Evolutionary conservation across 2,113 vertebrate genomes (phyloP).

Genomic region (Callopanchax toddi): DNA sequence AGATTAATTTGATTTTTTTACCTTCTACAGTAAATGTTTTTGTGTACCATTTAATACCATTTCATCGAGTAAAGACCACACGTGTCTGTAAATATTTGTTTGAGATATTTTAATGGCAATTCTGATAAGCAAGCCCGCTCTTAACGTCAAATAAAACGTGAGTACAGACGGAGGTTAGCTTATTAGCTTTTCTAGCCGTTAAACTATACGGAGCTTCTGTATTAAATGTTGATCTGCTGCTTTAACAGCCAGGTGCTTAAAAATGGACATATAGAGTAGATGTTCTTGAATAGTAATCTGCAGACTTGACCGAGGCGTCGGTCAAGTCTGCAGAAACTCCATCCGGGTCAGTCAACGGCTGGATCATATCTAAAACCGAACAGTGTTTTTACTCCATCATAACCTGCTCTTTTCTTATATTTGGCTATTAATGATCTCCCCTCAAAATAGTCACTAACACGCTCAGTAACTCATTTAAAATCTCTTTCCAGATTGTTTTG

Average conservation of each 20-base stretch:
- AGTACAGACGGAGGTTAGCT: slow-evolving; percentile 28
- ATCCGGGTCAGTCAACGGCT: no score
- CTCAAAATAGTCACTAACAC: no score
- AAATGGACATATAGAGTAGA: neutral
- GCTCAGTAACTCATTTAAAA: neutral
- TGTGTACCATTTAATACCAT: rapidly evolving
- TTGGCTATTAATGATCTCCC: no score
- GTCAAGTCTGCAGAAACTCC: neutral
- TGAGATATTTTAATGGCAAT: neutral
- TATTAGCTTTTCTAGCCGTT: slow-evolving; percentile 24
- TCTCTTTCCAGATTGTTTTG: slow-evolving; percentile 47
- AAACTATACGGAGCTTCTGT: neutral
- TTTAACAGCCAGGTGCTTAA: neutral
- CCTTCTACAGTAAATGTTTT: neutral
- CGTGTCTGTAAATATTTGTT: rapidly evolving
- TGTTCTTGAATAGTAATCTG: no score
- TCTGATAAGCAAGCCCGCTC: neutral
- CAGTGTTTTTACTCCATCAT: neutral
- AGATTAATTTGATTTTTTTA: slow-evolving; percentile 21
- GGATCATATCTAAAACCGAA: no score
- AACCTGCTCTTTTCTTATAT: neutral
- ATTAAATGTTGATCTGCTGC: neutral
- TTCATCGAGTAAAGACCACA: rapidly evolving
- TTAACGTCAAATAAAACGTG: slow-evolving; percentile 2
- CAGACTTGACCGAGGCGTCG: neutral